Conservation (phyloP, 2,113 vertebrate species). For the Onychorhynchus coronatus region DNA sequence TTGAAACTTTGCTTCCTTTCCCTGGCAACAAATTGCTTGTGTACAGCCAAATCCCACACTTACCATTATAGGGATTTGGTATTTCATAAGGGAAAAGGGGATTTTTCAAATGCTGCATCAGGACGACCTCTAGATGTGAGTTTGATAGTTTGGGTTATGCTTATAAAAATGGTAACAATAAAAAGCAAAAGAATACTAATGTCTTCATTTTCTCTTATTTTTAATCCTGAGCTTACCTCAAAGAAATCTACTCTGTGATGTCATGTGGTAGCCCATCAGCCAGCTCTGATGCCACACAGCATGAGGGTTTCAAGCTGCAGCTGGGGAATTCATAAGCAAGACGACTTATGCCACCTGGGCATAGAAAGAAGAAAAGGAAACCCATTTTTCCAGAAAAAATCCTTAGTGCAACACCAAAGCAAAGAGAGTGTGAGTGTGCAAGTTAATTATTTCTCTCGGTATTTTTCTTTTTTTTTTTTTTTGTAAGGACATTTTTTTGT, state of each 20-base stretch:
- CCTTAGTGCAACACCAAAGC: neutral
- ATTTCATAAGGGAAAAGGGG: neutral
- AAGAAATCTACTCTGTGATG: neutral
- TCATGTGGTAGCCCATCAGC: neutral
- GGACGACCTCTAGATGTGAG: conserved; percentile 17
- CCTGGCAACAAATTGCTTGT: neutral
- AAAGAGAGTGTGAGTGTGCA: neutral
- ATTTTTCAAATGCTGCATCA: neutral
- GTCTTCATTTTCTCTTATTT: neutral
- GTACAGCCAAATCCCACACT: conserved; percentile 46
- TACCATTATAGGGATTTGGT: neutral
- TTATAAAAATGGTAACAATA: neutral
- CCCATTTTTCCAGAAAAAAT: neutral
- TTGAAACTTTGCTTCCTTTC: conserved; percentile 40
- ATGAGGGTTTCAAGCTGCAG: neutral
- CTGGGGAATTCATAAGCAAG: neutral
- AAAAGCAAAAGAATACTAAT: neutral
- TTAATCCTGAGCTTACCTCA: neutral
- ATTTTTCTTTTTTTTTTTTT: neutral
- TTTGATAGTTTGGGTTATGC: neutral
- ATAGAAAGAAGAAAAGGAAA: neutral
- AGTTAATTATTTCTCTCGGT: neutral
- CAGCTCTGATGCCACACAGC: neutral
- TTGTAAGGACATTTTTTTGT: neutral
- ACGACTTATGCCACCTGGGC: neutral